Percentiles rank a stretch among this genome's conserved stretches.
These are phyloP conservation scores for Watsonalla cultraria DNA, from an alignment of 2,888 invertebrate species.

Conservation along the genomic window DNA sequence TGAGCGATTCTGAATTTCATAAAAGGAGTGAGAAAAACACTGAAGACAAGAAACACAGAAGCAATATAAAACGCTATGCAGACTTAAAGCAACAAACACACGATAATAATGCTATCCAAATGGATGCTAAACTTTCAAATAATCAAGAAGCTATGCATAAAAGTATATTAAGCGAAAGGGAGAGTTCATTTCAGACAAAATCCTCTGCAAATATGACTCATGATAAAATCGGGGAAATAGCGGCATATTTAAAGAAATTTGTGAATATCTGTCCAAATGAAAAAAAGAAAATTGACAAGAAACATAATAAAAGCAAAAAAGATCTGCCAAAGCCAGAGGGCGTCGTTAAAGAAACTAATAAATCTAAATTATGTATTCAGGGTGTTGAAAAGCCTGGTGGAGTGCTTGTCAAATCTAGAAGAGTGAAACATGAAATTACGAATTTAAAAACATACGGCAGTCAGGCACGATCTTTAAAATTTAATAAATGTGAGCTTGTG, in stretches of 20 bases:
- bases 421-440: not conserved
- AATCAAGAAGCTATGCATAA: too few species aligned
- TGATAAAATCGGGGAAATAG: conserved; percentile 30
- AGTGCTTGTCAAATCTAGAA: conserved; percentile 2
- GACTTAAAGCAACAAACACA: too few species aligned
- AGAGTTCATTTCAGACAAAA: not conserved
- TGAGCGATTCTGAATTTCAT: not conserved
- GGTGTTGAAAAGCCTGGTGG: conserved; percentile 66
- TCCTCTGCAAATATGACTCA: not conserved
- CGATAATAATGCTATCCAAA: too few species aligned
- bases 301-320: conserved; percentile 2
- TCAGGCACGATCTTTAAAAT: conserved; percentile 3
- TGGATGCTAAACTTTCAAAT: too few species aligned
- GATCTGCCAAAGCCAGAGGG: conserved; percentile 5
- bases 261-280: conserved; percentile 15
- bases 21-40: too few species aligned
- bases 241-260: conserved; percentile 28
- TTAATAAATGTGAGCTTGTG: not conserved
- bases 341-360: conserved; percentile 12
- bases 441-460: not conserved
- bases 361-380: conserved; percentile 51
- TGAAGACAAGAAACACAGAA: too few species aligned
- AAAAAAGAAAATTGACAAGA: conserved; percentile 3
- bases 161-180: too few species aligned
- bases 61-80: too few species aligned